A percentile compares a stretch with the other conserved stretches of the same genome.
Conservation (phyloP, 2,113 vertebrate species). For the Clarias gariepinus region DNA sequence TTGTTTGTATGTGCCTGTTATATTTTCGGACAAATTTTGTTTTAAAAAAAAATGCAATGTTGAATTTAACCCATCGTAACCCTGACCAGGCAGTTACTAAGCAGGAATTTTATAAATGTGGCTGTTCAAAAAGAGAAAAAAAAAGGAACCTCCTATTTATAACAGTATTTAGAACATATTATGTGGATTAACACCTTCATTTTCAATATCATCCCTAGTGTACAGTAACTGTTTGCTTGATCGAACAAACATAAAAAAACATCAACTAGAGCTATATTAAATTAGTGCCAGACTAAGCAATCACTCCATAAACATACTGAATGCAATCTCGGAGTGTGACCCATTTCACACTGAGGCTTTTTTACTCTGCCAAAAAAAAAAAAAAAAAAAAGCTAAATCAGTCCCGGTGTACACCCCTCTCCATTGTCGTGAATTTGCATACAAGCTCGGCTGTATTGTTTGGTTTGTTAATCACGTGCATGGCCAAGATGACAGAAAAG, state of each 20-base stretch:
- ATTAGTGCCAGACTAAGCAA: conserved; percentile 17
- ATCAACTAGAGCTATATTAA: background rate
- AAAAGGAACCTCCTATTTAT: background rate
- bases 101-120: background rate
- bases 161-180: background rate
- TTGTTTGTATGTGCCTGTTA: background rate
- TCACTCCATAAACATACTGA: conserved; percentile 8
- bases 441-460: conserved; percentile 60
- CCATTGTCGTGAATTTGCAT: conserved; percentile 30
- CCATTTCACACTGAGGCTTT: background rate
- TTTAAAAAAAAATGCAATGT: background rate
- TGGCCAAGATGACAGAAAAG: conserved; percentile 68
- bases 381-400: conserved; percentile 34
- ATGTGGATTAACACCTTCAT: background rate
- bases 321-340: background rate
- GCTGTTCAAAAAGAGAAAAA: background rate
- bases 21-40: background rate
- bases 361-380: background rate
- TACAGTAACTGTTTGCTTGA: background rate
- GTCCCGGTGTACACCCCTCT: conserved; percentile 16
- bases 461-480: conserved; percentile 74
- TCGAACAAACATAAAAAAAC: background rate
- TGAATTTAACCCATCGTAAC: background rate
- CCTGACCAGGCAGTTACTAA: background rate
- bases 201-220: background rate